A percentile compares a stretch with the other conserved stretches of the same genome.
phyloP scores from a whole-genome alignment of 35 echinoderm and acorn worm species.

The Patiria miniata region DNA sequence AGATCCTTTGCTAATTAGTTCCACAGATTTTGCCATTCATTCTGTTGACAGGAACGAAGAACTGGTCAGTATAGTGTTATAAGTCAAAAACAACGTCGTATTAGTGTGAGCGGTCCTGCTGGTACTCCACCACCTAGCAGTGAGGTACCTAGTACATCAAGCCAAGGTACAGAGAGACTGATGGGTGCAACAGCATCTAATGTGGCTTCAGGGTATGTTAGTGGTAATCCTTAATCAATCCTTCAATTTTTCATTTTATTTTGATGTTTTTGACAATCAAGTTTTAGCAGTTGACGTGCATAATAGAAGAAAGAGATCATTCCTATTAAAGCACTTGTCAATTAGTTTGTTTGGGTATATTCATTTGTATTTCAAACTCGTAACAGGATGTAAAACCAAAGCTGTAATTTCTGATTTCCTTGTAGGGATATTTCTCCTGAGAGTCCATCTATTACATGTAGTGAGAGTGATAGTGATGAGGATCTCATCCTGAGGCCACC shows the following conservation, averaged over 20 bases:
- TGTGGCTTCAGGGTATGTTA: neutral
- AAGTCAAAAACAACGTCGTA: neutral
- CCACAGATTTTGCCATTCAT: neutral
- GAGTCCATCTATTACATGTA: slow-evolving; percentile 64
- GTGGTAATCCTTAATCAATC: too few relatives aligned
- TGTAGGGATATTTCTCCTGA: slow-evolving; percentile 45
- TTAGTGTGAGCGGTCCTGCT: slow-evolving; percentile 51
- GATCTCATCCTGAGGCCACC: slow-evolving; percentile 63
- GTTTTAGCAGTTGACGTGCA: too few relatives aligned
- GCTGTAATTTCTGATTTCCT: neutral
- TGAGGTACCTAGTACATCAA: neutral
- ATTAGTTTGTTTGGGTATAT: too few relatives aligned
- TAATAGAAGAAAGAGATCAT: too few relatives aligned
- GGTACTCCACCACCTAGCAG: neutral
- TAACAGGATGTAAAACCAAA: neutral
- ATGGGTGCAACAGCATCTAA: slow-evolving; percentile 3
- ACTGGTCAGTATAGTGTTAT: slow-evolving; percentile 11
- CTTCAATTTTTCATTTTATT: too few relatives aligned
- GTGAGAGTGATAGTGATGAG: slow-evolving; percentile 86
- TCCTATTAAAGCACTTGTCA: too few relatives aligned
- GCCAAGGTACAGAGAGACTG: neutral
- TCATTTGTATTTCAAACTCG: neutral
- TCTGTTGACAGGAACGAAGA: slow-evolving; percentile 29
- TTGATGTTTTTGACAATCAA: too few relatives aligned
- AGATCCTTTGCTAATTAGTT: neutral